These are phyloP conservation scores for Poeciliopsis turneri DNA, from an alignment of 2,797 vertebrate genomes.

Conservation along the genomic window DNA sequence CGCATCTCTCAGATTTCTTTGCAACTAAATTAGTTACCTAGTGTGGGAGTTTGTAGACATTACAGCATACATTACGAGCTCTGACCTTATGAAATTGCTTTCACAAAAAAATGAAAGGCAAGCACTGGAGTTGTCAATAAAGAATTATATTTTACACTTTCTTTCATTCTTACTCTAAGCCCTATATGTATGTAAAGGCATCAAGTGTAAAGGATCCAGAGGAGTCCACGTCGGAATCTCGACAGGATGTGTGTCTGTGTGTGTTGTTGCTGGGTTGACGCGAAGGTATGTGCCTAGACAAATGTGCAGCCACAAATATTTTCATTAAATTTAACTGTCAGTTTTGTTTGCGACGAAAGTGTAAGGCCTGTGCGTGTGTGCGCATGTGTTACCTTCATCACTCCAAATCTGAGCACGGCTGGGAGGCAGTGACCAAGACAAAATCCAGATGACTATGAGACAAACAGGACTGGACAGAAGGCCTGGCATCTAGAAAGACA, in stretches of 20 bases:
- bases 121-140: not conserved
- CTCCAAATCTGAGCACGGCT: slow-evolving; percentile 75
- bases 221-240: slow-evolving; percentile 31
- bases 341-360: slow-evolving; percentile 16
- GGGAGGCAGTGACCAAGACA: slow-evolving; percentile 68
- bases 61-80: not conserved
- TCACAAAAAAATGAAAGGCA: not conserved
- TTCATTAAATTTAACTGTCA: not conserved
- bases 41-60: not conserved
- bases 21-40: not conserved
- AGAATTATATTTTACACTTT: slow-evolving; percentile 3
- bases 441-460: slow-evolving; percentile 82
- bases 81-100: not conserved
- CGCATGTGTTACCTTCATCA: slow-evolving; percentile 77
- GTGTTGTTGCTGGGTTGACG: not conserved
- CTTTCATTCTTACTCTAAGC: slow-evolving; percentile 5
- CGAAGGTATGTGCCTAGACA: not conserved
- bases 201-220: slow-evolving; percentile 35
- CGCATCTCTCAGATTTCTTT: slow-evolving; percentile 4
- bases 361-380: slow-evolving; percentile 21
- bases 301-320: not conserved
- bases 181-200: slow-evolving; percentile 14
- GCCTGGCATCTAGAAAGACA: slow-evolving; percentile 77
- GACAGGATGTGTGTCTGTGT: slow-evolving; percentile 14
- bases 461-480: slow-evolving; percentile 76